Percentiles rank a stretch among this genome's conserved stretches.
Conservation (phyloP, 2,888 invertebrate genomes). For the Muschampia plurimacula region DNA sequence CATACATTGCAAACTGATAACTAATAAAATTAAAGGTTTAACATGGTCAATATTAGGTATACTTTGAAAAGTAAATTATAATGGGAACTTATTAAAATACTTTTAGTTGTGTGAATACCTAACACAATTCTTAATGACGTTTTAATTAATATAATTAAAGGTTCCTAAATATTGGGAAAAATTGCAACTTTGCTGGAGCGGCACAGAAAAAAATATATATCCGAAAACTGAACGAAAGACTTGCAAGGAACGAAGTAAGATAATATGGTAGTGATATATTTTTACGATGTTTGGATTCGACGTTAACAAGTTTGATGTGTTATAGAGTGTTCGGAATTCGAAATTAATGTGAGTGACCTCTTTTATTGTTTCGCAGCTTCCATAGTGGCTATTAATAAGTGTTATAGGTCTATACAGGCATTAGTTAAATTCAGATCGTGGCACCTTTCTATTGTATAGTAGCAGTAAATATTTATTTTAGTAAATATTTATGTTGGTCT, state of each 20-base stretch:
- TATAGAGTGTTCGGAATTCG: constrained; percentile 26
- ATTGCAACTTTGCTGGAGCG: neutral
- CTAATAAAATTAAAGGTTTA: too few relatives aligned
- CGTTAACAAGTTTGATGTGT: constrained; percentile 26
- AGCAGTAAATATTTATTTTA: constrained; percentile 7
- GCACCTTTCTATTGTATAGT: constrained; percentile 7
- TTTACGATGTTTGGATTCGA: constrained; percentile 34
- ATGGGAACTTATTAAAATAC: too few relatives aligned
- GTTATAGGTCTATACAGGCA: neutral
- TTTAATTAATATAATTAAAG: too few relatives aligned
- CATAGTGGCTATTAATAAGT: constrained; percentile 8
- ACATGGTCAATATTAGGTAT: too few relatives aligned
- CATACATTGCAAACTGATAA: too few relatives aligned
- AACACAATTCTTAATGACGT: too few relatives aligned
- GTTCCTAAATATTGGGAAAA: too few relatives aligned
- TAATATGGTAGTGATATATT: constrained; percentile 19
- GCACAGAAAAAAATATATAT: constrained; percentile 12
- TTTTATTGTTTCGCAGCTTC: constrained; percentile 20
- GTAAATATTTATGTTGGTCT: neutral
- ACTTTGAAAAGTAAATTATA: too few relatives aligned
- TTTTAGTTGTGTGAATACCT: too few relatives aligned
- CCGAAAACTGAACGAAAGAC: constrained; percentile 14
- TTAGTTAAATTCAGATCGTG: constrained; percentile 1
- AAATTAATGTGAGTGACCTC: constrained; percentile 24
- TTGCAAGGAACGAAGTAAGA: constrained; percentile 16